Percentiles rank a stretch among this genome's conserved stretches.
phyloP scores from a whole-genome alignment of 2,797 vertebrate species.

The Galaxias olidus region DNA sequence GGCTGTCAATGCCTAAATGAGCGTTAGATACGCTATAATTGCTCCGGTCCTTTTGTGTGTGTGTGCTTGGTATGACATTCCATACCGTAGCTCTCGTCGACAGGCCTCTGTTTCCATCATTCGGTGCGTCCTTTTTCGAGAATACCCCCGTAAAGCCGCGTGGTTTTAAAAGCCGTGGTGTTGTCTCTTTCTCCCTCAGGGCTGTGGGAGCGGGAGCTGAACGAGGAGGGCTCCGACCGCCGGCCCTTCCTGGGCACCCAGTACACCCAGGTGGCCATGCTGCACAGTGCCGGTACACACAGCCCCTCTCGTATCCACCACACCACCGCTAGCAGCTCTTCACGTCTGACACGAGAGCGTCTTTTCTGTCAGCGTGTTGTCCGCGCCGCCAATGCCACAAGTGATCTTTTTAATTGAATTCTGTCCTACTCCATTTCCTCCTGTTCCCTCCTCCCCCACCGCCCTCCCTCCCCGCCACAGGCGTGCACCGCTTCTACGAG shows the following conservation, averaged over 20 bases:
- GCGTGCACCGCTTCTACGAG: conserved; percentile 61
- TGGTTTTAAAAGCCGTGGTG: background rate
- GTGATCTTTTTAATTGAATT: conserved; percentile 11
- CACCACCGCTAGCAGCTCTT: background rate
- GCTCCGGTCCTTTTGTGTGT: too few relatives aligned
- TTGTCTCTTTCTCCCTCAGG: conserved; percentile 46
- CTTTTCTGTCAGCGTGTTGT: too few relatives aligned
- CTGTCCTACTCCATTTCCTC: background rate
- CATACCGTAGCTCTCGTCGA: too few relatives aligned
- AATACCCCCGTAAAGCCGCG: background rate
- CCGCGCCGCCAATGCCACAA: background rate
- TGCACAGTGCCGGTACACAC: conserved; percentile 68
- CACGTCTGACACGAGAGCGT: too few relatives aligned
- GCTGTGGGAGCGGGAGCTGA: conserved; percentile 68
- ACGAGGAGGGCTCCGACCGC: conserved; percentile 42
- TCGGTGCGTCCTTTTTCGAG: conserved; percentile 15
- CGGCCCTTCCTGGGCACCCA: conserved; percentile 67
- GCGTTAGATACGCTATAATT: too few relatives aligned
- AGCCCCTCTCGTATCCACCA: conserved; percentile 11
- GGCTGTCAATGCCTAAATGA: too few relatives aligned
- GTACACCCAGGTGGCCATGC: conserved; percentile 73
- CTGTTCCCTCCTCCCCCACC: background rate
- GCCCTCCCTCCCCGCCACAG: conserved; percentile 36
- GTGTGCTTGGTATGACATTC: too few relatives aligned
- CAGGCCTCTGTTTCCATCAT: background rate